Base-by-base conservation (phyloP, 30 jellyfish, hydroid and myxozoan genomes). In the Aurelia aurita complex sp. Pacific region DNA sequence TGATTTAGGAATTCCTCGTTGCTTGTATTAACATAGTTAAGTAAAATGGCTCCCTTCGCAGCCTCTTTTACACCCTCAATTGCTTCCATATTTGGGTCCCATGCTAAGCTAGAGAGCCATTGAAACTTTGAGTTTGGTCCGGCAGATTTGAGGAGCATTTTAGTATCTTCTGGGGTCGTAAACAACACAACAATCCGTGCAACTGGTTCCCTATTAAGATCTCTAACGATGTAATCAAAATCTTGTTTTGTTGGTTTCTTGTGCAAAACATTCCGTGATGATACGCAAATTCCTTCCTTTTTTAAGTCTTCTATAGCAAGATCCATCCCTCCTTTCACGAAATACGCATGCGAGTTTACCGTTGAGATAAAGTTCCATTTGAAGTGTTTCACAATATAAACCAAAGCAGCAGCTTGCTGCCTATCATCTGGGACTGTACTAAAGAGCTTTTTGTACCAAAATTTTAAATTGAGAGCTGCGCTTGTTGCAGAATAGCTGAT, bases 381-480 rank as follows among this genome's bases (percentile, higher is more conserved):
- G 86, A 82, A 82, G 38, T 35, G 59, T 40, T 50, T 52, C 52
- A 82, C 23, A 60, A 68, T 52, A 54, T 82, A 87, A 16, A 82
- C 0, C 17, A 82, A 34, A 1, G 91, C 91, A 32, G n/a, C 4
- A 12, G 68, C 65, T 54, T 82, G 91, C 43, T 15, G 15, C 0
- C 76, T 46, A 69, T 82, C 91, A 6, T 88, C 69, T 14, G 91
- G 91, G 5, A 82, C 75, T 40, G 91, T 82, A 10, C 91, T 42
- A 35, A 29, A 82, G 64, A 82, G 62, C 42, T 82, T 82, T 23
- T 23, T 0, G 36, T 19, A 68, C 18, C 36, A 10, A 2, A 14
- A 8, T 67, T 67, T 18, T 29, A 50, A 16, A 17, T 53, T 84
- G 64, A 82, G 55, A 18, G 36, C 87, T 2, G 64, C 78, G 76